Conservation (phyloP, 2,888 invertebrate genomes). For the Ferdinandea cuprea region DNA sequence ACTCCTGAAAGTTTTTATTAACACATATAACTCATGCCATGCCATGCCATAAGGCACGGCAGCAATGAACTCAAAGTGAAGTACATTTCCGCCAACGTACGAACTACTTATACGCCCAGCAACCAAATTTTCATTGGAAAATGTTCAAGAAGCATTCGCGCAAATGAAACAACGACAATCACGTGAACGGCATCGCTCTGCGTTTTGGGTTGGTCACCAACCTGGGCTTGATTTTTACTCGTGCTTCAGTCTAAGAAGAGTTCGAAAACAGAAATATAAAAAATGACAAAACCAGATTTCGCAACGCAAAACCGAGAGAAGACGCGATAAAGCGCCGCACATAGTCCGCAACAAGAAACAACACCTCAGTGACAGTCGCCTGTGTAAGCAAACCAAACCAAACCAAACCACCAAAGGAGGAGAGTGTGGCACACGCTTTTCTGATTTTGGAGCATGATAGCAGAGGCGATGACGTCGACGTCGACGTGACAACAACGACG, state of each 20-base stretch:
- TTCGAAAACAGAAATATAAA: constrained; percentile 2
- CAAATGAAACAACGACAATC: constrained; percentile 28
- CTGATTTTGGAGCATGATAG: constrained; percentile 44
- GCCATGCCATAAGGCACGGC: constrained; percentile 43
- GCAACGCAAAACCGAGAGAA: constrained; percentile 11
- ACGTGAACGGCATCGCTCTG: constrained; percentile 34
- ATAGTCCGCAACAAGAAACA: constrained; percentile 4
- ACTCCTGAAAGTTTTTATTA: constrained; percentile 50
- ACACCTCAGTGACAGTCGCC: constrained; percentile 7
- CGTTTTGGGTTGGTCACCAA: constrained; percentile 49
- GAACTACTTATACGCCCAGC: neutral
- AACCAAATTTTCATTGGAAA: constrained; percentile 29
- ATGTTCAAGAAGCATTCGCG: constrained; percentile 23
- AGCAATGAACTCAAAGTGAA: constrained; percentile 40
- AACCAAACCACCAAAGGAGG: constrained; percentile 7
- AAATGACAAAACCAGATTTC: constrained; percentile 54
- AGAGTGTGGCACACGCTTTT: constrained; percentile 35
- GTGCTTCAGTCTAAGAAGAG: neutral
- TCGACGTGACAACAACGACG: constrained; percentile 14
- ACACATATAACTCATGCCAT: constrained; percentile 35
- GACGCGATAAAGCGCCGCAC: constrained; percentile 17
- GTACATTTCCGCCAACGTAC: constrained; percentile 59
- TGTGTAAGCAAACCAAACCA: no score
- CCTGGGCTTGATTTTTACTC: constrained; percentile 5
- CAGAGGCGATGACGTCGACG: constrained; percentile 19